phyloP scores from a whole-genome alignment of 2,888 invertebrate species.

The Torymus auratus region DNA sequence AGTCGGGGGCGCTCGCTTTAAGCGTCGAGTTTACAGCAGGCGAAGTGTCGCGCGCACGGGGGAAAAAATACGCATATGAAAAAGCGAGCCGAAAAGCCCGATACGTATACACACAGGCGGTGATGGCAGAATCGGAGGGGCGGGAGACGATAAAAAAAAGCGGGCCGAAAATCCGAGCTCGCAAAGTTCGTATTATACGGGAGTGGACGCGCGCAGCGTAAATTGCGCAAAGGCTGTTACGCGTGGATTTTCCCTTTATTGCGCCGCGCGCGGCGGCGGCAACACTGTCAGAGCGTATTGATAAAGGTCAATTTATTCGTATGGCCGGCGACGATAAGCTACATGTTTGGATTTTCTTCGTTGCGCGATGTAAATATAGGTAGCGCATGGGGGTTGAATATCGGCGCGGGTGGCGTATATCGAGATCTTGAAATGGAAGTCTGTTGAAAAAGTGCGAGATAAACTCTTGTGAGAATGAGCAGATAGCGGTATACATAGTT shows the following conservation, averaged over 20 bases:
- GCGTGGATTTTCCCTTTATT: constrained; percentile 40
- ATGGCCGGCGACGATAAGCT: neutral
- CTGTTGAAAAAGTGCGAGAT: no score
- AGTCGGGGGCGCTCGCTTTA: neutral
- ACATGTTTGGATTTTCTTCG: neutral
- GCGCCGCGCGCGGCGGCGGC: neutral
- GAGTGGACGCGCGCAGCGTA: constrained; percentile 35
- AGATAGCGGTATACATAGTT: no score
- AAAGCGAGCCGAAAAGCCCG: constrained; percentile 6
- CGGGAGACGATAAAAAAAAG: no score
- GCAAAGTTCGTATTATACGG: constrained; percentile 46
- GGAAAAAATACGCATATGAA: constrained; percentile 19
- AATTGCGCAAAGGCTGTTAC: constrained; percentile 33
- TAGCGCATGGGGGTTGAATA: no score
- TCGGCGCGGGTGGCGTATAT: no score
- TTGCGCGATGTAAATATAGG: neutral
- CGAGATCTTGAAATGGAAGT: no score
- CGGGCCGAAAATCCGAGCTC: constrained; percentile 32
- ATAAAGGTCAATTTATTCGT: constrained; percentile 25
- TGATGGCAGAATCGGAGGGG: no score
- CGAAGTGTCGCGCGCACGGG: constrained; percentile 14
- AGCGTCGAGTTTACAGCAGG: constrained; percentile 40
- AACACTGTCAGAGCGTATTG: neutral
- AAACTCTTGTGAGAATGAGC: no score
- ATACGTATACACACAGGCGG: neutral